A percentile compares a stretch with the other conserved stretches of the same genome.
Evolutionary conservation across 2,888 invertebrate genomes (phyloP).

Genomic region (Drosophila peninsularis): DNA sequence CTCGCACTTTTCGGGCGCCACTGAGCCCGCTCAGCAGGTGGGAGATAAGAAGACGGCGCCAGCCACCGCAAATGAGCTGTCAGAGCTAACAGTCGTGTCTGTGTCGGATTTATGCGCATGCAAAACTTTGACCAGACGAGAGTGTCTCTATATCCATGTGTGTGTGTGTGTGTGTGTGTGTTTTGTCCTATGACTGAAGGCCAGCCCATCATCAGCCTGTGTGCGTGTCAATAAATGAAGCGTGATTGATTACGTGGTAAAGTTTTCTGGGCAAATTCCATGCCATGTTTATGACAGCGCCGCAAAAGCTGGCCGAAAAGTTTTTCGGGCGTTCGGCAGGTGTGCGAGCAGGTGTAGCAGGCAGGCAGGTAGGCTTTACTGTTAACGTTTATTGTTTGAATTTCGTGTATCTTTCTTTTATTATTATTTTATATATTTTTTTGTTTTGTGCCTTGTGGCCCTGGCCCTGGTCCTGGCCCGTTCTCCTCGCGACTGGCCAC

Average conservation of each 20-base stretch:
- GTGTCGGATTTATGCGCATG: constrained; percentile 61
- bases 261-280: constrained; percentile 67
- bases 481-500: constrained; percentile 29
- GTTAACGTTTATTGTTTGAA: constrained; percentile 73
- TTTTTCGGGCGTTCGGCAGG: constrained; percentile 30
- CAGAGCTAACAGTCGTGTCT: constrained; percentile 39
- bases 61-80: constrained; percentile 69
- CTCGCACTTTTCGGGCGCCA: constrained; percentile 38
- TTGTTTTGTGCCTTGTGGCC: background rate
- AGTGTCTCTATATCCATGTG: background rate
- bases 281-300: constrained; percentile 62
- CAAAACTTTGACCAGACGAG: constrained; percentile 59
- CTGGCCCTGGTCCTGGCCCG: background rate
- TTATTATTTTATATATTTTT: constrained; percentile 7
- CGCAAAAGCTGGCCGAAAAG: constrained; percentile 9
- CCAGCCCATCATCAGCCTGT: constrained; percentile 61
- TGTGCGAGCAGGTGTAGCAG: constrained; percentile 33
- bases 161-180: background rate
- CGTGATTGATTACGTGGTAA: constrained; percentile 77
- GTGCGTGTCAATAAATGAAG: constrained; percentile 78
- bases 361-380: constrained; percentile 20
- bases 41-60: background rate
- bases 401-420: constrained; percentile 72
- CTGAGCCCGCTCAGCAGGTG: constrained; percentile 24
- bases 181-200: constrained; percentile 24